Evolutionary conservation across 2,113 vertebrate genomes (phyloP).

Genomic region (Neodontobutis hainanensis): DNA sequence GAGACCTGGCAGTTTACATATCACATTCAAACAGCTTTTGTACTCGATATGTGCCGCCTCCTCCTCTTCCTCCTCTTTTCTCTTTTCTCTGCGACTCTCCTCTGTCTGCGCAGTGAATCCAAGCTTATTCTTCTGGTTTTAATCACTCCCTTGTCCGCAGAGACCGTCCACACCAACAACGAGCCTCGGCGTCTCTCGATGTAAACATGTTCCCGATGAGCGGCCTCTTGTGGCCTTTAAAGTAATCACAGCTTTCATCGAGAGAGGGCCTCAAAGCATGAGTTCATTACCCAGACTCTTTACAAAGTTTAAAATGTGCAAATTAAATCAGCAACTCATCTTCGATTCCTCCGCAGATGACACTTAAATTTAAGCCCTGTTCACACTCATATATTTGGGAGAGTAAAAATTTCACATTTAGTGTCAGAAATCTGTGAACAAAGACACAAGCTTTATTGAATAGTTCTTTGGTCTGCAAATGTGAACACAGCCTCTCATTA

Average conservation of each 20-base stretch:
- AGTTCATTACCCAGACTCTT: conserved; percentile 2
- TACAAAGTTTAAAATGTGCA: neutral
- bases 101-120: conserved; percentile 25
- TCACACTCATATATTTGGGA: neutral
- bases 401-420: neutral
- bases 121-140: conserved; percentile 8
- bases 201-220: conserved; percentile 29
- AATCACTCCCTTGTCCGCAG: conserved; percentile 10
- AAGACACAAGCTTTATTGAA: neutral
- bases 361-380: neutral
- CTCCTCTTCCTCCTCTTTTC: conserved; percentile 21
- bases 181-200: neutral
- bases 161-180: conserved; percentile 1
- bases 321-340: neutral
- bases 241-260: neutral
- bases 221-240: conserved; percentile 49
- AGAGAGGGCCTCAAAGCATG: neutral
- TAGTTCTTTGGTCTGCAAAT: neutral
- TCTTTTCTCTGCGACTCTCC: conserved; percentile 10
- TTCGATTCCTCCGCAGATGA: too few relatives aligned
- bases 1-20: conserved; percentile 69
- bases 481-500: too few relatives aligned
- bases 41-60: conserved; percentile 62
- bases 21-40: conserved; percentile 72
- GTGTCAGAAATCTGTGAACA: neutral